phyloP scores from a whole-genome alignment of 2,113 vertebrate species.

The Okapia johnstoni region DNA sequence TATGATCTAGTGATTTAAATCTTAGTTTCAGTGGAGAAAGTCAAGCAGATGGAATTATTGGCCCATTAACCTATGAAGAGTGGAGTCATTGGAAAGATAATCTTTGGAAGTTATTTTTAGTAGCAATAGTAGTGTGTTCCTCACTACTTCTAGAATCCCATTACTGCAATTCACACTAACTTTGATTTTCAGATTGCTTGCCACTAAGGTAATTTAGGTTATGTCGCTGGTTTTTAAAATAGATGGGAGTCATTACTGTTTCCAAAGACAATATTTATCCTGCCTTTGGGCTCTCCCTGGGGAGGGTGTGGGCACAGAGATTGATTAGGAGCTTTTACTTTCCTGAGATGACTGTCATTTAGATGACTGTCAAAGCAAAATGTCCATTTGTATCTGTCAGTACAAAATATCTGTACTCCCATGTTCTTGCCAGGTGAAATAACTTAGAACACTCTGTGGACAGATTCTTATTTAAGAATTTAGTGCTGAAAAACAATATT shows the following conservation, averaged over 20 bases:
- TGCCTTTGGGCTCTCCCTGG: not conserved
- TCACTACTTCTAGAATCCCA: not conserved
- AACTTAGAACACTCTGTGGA: not conserved
- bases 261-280: not conserved
- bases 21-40: slow-evolving; percentile 7
- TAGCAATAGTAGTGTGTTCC: not conserved
- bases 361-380: not conserved
- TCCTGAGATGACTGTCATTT: not conserved
- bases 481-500: not conserved
- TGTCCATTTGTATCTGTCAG: not conserved
- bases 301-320: not conserved
- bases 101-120: not conserved
- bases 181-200: slow-evolving; percentile 1
- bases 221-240: not conserved
- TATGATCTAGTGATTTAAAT: slow-evolving; percentile 21
- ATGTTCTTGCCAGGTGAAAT: not conserved
- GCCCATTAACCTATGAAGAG: not conserved
- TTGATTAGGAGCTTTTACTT: not conserved
- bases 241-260: not conserved
- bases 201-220: not conserved
- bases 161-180: not conserved
- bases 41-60: not conserved
- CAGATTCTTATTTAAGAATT: not conserved
- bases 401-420: not conserved
- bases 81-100: not conserved